These are phyloP conservation scores for Drosophila pectinifera DNA, from an alignment of 1,140 invertebrate genomes.

Conservation along the genomic window DNA sequence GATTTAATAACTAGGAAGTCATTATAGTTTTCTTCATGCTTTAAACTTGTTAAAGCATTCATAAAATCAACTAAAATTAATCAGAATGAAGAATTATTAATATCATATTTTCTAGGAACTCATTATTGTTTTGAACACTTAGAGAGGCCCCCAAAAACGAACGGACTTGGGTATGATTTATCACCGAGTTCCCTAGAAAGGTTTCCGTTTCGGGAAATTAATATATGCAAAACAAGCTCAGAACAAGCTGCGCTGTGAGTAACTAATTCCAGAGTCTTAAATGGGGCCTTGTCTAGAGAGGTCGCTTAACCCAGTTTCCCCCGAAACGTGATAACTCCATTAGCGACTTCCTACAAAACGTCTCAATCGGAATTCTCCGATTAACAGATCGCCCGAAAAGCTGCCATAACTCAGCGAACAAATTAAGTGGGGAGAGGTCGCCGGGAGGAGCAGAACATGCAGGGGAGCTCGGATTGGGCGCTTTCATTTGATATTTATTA, in stretches of 20 bases:
- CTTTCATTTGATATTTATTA: conserved; percentile 63
- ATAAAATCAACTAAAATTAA: too few species aligned
- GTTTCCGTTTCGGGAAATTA: neutral
- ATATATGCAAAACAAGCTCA: conserved; percentile 13
- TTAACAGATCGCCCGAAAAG: conserved; percentile 35
- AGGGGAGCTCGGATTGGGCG: neutral
- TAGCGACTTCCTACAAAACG: conserved; percentile 54
- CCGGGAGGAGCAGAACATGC: neutral
- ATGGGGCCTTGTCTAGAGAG: conserved; percentile 22
- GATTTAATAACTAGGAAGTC: neutral
- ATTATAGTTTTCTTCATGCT: neutral
- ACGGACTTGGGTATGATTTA: conserved; percentile 10
- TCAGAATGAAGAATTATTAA: too few species aligned
- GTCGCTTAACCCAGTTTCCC: conserved; percentile 35
- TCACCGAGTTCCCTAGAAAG: neutral
- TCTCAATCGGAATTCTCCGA: conserved; percentile 40
- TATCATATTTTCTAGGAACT: neutral
- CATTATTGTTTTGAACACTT: neutral
- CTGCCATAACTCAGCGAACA: conserved; percentile 48
- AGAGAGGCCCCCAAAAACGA: too few species aligned
- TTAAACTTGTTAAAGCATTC: too few species aligned
- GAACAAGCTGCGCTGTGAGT: conserved; percentile 10
- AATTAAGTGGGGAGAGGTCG: conserved; percentile 57
- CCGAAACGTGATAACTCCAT: conserved; percentile 53
- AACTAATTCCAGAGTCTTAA: conserved; percentile 27